Conservation (phyloP, 2,113 vertebrate genomes). For the Polyodon spathula region DNA sequence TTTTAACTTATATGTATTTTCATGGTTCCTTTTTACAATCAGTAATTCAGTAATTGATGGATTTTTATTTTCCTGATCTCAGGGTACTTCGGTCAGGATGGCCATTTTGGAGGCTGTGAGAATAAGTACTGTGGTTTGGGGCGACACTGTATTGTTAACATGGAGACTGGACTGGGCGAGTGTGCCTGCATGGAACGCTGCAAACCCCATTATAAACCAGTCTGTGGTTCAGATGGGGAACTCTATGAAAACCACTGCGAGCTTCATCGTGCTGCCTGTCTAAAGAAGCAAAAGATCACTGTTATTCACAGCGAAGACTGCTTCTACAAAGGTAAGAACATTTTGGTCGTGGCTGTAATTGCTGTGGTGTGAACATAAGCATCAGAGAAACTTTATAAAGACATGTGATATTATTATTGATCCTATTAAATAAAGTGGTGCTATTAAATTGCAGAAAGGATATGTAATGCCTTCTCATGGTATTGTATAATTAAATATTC, state of each 20-base stretch:
- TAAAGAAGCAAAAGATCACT: conserved; percentile 71
- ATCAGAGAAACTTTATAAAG: conserved; percentile 20
- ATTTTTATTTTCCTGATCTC: conserved; percentile 13
- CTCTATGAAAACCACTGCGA: conserved; percentile 93
- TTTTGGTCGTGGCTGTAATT: not conserved
- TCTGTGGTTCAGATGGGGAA: conserved; percentile 87
- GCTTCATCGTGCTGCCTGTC: conserved; percentile 82
- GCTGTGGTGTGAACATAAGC: not conserved
- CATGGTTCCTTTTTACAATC: not conserved
- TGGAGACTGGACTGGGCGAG: conserved; percentile 61
- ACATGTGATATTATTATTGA: no score
- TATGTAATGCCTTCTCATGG: no score
- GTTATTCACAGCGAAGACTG: conserved; percentile 89
- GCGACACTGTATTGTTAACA: conserved; percentile 68
- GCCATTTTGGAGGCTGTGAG: conserved; percentile 61
- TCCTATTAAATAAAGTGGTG: no score
- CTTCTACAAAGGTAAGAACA: conserved; percentile 82
- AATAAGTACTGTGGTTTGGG: conserved; percentile 92
- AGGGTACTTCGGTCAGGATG: conserved; percentile 56
- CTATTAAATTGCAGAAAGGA: no score
- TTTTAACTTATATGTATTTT: no score
- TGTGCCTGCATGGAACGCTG: conserved; percentile 80
- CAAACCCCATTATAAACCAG: conserved; percentile 81
- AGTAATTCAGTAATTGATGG: not conserved
- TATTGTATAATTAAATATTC: no score